A percentile compares a stretch with the other conserved stretches of the same genome.
These are phyloP conservation scores for Tupaia tana DNA, from an alignment of 2,113 vertebrate genomes.

Conservation along the genomic window DNA sequence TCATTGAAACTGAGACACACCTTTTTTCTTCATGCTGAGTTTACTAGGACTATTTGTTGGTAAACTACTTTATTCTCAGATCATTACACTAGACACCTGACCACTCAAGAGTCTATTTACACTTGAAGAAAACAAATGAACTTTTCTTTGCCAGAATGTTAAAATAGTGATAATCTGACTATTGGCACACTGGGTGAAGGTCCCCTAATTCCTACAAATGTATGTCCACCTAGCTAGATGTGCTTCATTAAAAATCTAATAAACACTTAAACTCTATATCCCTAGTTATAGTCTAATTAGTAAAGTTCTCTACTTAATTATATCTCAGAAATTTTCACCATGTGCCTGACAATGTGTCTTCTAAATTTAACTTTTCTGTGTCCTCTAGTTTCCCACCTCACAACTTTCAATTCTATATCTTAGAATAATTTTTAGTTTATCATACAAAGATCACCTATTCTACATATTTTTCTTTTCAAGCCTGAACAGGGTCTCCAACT, in stretches of 20 bases:
- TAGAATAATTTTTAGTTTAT: neutral
- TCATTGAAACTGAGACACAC: accelerated
- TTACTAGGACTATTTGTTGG: neutral
- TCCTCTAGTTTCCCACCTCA: neutral
- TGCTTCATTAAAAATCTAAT: neutral
- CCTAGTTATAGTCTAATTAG: neutral
- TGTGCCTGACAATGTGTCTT: neutral
- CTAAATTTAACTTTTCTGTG: neutral
- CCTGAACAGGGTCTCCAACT: neutral
- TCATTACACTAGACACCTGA: neutral
- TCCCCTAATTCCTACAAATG: neutral
- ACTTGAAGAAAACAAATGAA: neutral
- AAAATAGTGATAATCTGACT: neutral
- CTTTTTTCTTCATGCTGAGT: neutral
- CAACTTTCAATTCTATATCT: neutral
- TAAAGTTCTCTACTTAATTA: neutral
- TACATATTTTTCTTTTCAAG: neutral
- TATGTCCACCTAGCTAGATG: neutral
- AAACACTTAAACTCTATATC: neutral
- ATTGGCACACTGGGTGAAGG: too few species aligned
- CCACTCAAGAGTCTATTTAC: neutral
- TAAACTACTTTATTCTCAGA: neutral
- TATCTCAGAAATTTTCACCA: neutral
- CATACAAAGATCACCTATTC: neutral
- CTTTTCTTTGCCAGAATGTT: neutral